Evolutionary conservation across 2,797 vertebrate species (phyloP).

Genomic region (Lemur catta): DNA sequence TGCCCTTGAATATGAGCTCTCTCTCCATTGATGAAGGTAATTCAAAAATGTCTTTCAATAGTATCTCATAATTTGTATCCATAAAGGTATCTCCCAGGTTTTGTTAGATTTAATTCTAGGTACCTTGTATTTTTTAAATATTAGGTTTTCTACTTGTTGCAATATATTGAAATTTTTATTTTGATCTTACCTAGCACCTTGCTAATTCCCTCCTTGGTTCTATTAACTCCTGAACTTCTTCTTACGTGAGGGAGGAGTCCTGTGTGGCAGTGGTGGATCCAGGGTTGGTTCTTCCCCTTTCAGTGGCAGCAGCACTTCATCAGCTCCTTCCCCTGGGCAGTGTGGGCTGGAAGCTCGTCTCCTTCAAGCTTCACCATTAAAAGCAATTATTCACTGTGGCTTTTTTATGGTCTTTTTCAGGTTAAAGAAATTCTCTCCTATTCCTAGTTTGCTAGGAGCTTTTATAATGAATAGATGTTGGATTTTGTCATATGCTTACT

Average conservation of each 20-base stretch:
- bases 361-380: background rate
- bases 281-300: too few species aligned
- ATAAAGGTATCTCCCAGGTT: background rate
- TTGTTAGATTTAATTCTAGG: background rate
- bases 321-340: background rate
- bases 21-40: too few species aligned
- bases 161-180: background rate
- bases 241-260: too few species aligned
- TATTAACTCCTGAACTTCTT: background rate
- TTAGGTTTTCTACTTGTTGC: background rate
- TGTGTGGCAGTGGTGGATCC: accelerated
- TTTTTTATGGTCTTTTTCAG: background rate
- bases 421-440: background rate
- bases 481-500: background rate
- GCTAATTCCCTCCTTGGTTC: background rate
- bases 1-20: background rate
- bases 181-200: background rate
- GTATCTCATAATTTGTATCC: background rate
- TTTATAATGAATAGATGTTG: background rate
- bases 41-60: background rate
- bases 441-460: background rate
- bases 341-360: background rate
- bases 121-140: background rate
- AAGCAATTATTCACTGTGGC: background rate
- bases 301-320: accelerated